Conservation (phyloP, 1,140 invertebrate genomes). For the Drosophila busckii region DNA sequence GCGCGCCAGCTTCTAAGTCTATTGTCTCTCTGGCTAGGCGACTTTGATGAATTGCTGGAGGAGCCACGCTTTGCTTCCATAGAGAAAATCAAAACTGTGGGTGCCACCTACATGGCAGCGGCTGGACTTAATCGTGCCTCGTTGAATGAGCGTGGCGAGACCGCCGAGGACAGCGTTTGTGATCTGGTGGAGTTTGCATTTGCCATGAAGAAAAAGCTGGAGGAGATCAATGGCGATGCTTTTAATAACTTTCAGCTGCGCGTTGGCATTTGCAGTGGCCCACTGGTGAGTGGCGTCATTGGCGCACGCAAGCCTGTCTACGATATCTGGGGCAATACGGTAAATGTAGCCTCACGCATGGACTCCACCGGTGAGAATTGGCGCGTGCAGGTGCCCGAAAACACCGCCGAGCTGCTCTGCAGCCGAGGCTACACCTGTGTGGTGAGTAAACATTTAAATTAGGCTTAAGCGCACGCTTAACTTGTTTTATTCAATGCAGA, state of each 20-base stretch:
- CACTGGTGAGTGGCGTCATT: slow-evolving; percentile 97
- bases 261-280: slow-evolving; percentile 96
- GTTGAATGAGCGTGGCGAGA: slow-evolving; percentile 80
- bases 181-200: slow-evolving; percentile 96
- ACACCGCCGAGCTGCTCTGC: slow-evolving; percentile 84
- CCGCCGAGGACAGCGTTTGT: slow-evolving; percentile 88
- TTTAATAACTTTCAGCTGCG: slow-evolving; percentile 98
- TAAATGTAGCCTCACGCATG: slow-evolving; percentile 97
- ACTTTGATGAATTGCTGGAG: slow-evolving; percentile 95
- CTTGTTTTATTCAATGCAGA: slow-evolving; percentile 66
- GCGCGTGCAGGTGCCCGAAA: slow-evolving; percentile 91
- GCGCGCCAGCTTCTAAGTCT: slow-evolving; percentile 1
- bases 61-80: slow-evolving; percentile 93
- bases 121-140: slow-evolving; percentile 93
- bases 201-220: slow-evolving; percentile 92
- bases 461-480: background rate
- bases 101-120: slow-evolving; percentile 98
- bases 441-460: slow-evolving; percentile 32
- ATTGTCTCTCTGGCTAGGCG: slow-evolving; percentile 75
- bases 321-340: slow-evolving; percentile 98
- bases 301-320: slow-evolving; percentile 98
- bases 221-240: slow-evolving; percentile 96
- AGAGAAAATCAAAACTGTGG: slow-evolving; percentile 99
- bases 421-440: slow-evolving; percentile 72
- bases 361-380: slow-evolving; percentile 93